These are phyloP conservation scores for Andrena chrysosceles DNA, from an alignment of 2,888 invertebrate species.

Conservation along the genomic window DNA sequence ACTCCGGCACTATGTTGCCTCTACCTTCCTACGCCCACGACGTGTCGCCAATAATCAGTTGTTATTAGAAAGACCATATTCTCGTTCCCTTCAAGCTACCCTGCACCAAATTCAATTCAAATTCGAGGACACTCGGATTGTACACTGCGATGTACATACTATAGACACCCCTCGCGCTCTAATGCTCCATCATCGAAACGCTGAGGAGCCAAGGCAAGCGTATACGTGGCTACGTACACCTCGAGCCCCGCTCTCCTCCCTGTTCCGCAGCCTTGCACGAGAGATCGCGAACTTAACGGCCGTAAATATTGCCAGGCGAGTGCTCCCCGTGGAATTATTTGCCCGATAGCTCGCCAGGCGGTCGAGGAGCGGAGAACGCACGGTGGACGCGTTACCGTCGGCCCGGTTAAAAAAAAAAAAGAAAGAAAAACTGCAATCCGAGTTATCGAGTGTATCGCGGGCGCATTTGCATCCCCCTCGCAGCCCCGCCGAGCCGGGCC, in stretches of 20 bases:
- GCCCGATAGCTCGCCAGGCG: constrained; percentile 12
- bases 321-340: constrained; percentile 13
- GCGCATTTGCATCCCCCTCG: constrained; percentile 53
- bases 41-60: too few relatives aligned
- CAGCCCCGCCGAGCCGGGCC: constrained; percentile 4
- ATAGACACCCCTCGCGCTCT: too few relatives aligned
- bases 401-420: background rate
- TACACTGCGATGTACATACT: too few relatives aligned
- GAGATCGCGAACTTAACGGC: constrained; percentile 13
- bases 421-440: background rate
- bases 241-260: background rate
- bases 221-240: background rate
- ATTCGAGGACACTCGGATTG: too few relatives aligned
- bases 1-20: too few relatives aligned
- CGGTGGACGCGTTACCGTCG: background rate
- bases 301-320: constrained; percentile 8
- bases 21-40: too few relatives aligned
- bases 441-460: constrained; percentile 24
- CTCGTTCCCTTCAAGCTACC: too few relatives aligned
- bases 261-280: background rate
- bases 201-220: too few relatives aligned
- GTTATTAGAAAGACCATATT: too few relatives aligned
- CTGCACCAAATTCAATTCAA: too few relatives aligned
- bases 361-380: background rate
- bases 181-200: too few relatives aligned